Base-by-base conservation (phyloP, 2,797 vertebrate genomes). In the Scyliorhinus canicula region DNA sequence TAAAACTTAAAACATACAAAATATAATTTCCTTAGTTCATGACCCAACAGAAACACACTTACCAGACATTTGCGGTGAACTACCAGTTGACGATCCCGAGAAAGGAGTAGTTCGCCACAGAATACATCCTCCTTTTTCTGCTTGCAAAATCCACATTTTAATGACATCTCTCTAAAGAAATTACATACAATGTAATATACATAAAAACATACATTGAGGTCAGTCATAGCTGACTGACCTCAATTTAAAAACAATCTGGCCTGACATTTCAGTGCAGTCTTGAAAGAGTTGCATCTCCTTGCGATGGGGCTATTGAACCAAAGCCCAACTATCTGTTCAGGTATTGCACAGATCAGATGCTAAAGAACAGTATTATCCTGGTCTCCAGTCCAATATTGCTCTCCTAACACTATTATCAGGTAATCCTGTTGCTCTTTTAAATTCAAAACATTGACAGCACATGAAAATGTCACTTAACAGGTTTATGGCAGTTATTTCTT, bases 71-170 rank as follows among this genome's bases (percentile, higher is more conserved):
- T 86, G 50, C 84, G 84, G 26, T 86, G 84, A 57, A 86, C 28
- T 31, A 86, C 28, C 84, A 86, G 24, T 86, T 86, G 84, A 86
- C 84, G 28, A 86, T 86, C 84, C 50, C 6, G 84, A 55, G 84
- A 86, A 86, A 35, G 14, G 50, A 86, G 84, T 52, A 86, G 31
- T 86, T 86, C 84, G 35, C 84, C 84, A 86, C 50, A 55, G 84
- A 52, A 86, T 57, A 16, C 28, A 31, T 86, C 84, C 84, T 86
- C 50, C 31, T 86, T 86, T 31, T 11, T 35, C 28, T 5, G 84
- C 84, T 86, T 86, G 52, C 84, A 86, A 57, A 86, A 86, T 86
- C 84, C 84, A 86, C 84, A 86, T 86, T 57, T 86, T 86, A 52
- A 86, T 86, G 84, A 52, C 84, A 86, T 86, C 84, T 31, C 50